Conservation (phyloP, 1,140 invertebrate species). For the Drosophila tani region DNA sequence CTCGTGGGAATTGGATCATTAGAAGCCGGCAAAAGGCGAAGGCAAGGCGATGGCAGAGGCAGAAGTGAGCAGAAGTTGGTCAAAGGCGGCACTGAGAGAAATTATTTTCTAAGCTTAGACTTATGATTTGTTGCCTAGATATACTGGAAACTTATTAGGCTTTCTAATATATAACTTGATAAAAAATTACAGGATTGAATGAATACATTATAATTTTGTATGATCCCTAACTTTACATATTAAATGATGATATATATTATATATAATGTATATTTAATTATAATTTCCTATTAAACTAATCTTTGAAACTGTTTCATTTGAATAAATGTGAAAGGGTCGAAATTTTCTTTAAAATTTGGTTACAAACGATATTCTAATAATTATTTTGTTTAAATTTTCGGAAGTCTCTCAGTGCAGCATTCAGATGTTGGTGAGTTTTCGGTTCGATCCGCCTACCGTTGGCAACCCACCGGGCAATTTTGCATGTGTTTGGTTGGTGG, state of each 20-base stretch:
- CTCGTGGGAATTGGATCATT: constrained; percentile 83
- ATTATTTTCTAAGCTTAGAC: not conserved
- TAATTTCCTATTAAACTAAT: too few species aligned
- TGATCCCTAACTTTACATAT: too few species aligned
- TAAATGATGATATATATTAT: too few species aligned
- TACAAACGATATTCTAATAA: not conserved
- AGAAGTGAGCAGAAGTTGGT: constrained; percentile 78
- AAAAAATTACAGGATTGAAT: too few species aligned
- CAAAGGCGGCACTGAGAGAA: constrained; percentile 56
- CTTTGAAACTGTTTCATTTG: not conserved
- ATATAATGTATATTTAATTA: too few species aligned
- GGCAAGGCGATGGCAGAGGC: constrained; percentile 50
- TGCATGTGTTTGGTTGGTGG: constrained; percentile 67
- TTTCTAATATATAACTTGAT: too few species aligned
- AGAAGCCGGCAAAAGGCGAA: constrained; percentile 70
- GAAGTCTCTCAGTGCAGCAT: constrained; percentile 30
- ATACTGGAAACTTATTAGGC: too few species aligned
- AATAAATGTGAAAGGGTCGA: too few species aligned
- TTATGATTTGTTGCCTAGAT: not conserved
- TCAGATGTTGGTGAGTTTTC: constrained; percentile 57
- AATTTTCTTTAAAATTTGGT: not conserved
- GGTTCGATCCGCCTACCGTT: constrained; percentile 44
- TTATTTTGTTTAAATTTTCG: not conserved
- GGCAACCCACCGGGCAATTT: constrained; percentile 56
- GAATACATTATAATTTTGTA: too few species aligned